Evolutionary conservation across 2,888 invertebrate genomes (phyloP).

Genomic region (Matsumyia berberina): DNA sequence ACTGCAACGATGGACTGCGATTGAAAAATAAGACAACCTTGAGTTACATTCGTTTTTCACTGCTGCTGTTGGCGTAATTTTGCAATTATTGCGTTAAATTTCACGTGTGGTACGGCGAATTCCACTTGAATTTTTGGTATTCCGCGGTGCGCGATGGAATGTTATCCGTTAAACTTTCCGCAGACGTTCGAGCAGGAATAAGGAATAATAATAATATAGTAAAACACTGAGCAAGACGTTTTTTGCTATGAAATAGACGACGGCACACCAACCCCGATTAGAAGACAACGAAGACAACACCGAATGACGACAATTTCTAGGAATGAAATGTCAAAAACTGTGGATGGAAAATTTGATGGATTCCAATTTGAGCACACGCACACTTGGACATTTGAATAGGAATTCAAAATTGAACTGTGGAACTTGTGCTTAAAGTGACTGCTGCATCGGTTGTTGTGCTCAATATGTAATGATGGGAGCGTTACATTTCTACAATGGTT

Average conservation of each 20-base stretch:
- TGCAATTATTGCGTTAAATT: conserved; percentile 56
- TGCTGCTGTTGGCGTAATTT: conserved; percentile 65
- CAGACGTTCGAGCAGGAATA: not conserved
- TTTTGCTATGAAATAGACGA: conserved; percentile 47
- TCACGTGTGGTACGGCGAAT: conserved; percentile 62
- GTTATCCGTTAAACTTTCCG: conserved; percentile 1
- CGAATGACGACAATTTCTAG: conserved; percentile 64
- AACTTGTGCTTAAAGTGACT: conserved; percentile 53
- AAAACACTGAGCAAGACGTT: conserved; percentile 55
- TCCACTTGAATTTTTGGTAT: conserved; percentile 19
- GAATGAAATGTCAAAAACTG: conserved; percentile 72
- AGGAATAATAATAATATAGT: conserved; percentile 24
- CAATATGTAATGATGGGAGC: not conserved
- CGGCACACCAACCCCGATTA: conserved; percentile 65
- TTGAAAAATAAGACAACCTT: conserved; percentile 62
- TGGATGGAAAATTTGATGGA: conserved; percentile 55
- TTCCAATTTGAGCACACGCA: conserved; percentile 24
- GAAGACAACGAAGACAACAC: conserved; percentile 73
- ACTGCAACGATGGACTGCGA: conserved; percentile 51
- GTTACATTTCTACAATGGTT: not conserved
- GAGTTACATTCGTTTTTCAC: conserved; percentile 57
- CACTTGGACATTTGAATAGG: not conserved
- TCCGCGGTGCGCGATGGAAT: conserved; percentile 14
- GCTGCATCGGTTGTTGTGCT: not conserved
- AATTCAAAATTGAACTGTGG: conserved; percentile 50